A percentile compares a stretch with the other conserved stretches of the same genome.
These are phyloP conservation scores for Nanorana parkeri DNA, from an alignment of 2,113 vertebrate species.

Conservation along the genomic window DNA sequence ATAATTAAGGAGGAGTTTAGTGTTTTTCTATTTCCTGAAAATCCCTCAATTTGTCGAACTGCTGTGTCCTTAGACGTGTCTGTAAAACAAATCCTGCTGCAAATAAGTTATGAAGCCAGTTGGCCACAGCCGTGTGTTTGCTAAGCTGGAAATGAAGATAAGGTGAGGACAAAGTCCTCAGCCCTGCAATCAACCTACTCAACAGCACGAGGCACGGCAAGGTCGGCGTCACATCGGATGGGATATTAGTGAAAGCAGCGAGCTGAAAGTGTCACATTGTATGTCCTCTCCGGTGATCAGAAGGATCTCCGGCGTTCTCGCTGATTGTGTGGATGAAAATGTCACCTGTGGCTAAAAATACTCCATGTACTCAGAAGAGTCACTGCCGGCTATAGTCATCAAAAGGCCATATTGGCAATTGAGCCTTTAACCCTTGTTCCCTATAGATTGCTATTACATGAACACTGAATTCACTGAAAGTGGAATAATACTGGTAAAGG, in stretches of 20 bases:
- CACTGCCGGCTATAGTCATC: no score
- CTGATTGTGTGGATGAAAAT: background rate
- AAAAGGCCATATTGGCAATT: no score
- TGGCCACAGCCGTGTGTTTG: constrained; percentile 23
- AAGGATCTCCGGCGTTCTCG: background rate
- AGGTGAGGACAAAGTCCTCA: constrained; percentile 40
- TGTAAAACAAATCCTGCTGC: background rate
- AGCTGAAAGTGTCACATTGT: background rate
- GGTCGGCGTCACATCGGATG: background rate
- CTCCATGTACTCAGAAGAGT: no score
- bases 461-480: no score
- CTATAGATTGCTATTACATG: no score
- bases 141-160: constrained; percentile 30
- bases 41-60: background rate
- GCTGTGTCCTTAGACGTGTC: background rate
- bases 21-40: no score
- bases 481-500: no score
- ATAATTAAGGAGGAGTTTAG: background rate
- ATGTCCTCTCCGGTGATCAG: background rate
- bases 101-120: constrained; percentile 36
- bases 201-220: background rate
- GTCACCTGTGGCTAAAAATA: background rate
- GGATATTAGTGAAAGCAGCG: background rate
- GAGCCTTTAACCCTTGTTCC: no score
- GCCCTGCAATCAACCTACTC: background rate